phyloP scores from a whole-genome alignment of 2,113 vertebrate species.

The Misgurnus anguillicaudatus region DNA sequence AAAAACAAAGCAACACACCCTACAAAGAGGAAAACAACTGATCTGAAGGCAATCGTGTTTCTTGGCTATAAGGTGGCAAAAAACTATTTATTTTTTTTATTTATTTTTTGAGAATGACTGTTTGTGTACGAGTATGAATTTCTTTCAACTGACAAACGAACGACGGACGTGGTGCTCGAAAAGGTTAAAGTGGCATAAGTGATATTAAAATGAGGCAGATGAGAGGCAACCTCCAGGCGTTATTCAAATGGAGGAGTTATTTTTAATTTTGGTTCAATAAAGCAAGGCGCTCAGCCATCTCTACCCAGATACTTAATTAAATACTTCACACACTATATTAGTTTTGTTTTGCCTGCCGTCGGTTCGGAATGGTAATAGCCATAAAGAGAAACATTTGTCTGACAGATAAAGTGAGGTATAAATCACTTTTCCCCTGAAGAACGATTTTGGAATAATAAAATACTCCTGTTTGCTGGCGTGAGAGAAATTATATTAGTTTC shows the following conservation, averaged over 20 bases:
- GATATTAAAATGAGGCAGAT: constrained; percentile 72
- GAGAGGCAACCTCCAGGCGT: constrained; percentile 67
- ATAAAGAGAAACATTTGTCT: constrained; percentile 71
- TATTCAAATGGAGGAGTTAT: constrained; percentile 71
- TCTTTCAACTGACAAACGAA: constrained; percentile 50
- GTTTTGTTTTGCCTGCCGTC: constrained; percentile 57
- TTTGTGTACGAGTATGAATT: constrained; percentile 49
- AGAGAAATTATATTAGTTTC: constrained; percentile 54
- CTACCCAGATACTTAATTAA: constrained; percentile 75
- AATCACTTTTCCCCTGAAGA: constrained; percentile 59
- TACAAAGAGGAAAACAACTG: constrained; percentile 7
- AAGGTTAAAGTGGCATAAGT: constrained; percentile 72
- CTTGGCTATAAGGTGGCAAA: constrained; percentile 30
- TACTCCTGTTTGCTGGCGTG: constrained; percentile 51
- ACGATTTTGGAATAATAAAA: constrained; percentile 65
- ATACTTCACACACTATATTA: constrained; percentile 67
- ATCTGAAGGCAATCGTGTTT: constrained; percentile 37
- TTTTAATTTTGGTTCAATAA: constrained; percentile 75
- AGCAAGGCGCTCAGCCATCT: constrained; percentile 68
- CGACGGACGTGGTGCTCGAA: constrained; percentile 57
- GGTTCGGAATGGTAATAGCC: constrained; percentile 68
- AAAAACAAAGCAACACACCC: constrained; percentile 15
- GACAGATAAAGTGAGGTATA: constrained; percentile 68
- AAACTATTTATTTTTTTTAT: too few species aligned
- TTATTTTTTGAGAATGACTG: constrained; percentile 30